A percentile compares a stretch with the other conserved stretches of the same genome.
phyloP scores from a whole-genome alignment of 1,140 invertebrate species.

The Metopolophium dirhodum region DNA sequence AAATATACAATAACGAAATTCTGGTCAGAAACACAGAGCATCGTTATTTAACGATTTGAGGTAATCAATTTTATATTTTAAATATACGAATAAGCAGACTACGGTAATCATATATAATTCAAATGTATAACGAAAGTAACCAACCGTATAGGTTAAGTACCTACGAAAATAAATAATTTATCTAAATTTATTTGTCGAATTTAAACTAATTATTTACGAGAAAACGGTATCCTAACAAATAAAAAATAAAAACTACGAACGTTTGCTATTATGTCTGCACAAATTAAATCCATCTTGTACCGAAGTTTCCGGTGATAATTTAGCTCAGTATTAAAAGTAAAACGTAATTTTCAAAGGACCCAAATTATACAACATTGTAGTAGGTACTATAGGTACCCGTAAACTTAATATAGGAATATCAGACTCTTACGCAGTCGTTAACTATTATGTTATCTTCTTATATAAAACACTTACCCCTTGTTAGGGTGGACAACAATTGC shows the following conservation, averaged over 20 bases:
- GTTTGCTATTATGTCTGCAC: not conserved
- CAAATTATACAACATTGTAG: not conserved
- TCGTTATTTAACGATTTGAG: not conserved
- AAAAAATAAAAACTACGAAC: too few species aligned
- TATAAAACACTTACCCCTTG: constrained; percentile 69
- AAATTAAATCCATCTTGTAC: not conserved
- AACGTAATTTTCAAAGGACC: not conserved
- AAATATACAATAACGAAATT: not conserved
- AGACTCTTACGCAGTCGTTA: not conserved
- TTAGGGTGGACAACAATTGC: constrained; percentile 97
- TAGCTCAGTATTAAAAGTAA: not conserved
- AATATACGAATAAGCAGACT: not conserved
- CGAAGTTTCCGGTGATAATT: not conserved
- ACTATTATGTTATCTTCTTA: not conserved
- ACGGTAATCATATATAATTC: not conserved
- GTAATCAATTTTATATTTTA: not conserved
- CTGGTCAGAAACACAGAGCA: not conserved
- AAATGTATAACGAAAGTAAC: not conserved
- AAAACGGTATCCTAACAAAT: too few species aligned
- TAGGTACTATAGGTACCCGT: not conserved
- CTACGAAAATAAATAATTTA: not conserved
- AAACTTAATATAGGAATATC: not conserved
- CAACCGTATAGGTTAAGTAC: not conserved
- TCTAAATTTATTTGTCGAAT: not conserved
- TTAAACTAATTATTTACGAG: not conserved